Conservation (phyloP, 1,140 invertebrate genomes). For the Kradibia gibbosae region DNA sequence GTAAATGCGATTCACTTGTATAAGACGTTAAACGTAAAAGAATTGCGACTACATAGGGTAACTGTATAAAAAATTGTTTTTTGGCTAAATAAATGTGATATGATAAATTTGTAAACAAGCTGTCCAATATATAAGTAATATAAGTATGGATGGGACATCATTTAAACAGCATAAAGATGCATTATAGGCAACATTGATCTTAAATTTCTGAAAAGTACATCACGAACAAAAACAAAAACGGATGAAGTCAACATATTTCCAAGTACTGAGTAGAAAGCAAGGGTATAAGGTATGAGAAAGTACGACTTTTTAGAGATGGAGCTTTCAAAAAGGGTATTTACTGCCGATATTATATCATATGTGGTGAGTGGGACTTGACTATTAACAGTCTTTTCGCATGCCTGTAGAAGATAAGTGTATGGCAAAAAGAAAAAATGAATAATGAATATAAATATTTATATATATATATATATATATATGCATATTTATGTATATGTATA, state of each 20-base stretch:
- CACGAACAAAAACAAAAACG: constrained; percentile 6
- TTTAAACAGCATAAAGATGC: constrained; percentile 36
- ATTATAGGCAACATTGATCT: constrained; percentile 34
- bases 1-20: constrained; percentile 56
- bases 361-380: constrained; percentile 47
- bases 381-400: constrained; percentile 42
- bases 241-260: constrained; percentile 17
- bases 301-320: constrained; percentile 30
- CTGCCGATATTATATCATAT: constrained; percentile 46
- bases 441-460: constrained; percentile 24
- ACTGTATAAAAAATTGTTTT: constrained; percentile 60
- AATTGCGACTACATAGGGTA: constrained; percentile 56
- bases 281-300: not conserved
- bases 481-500: too few species aligned
- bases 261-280: not conserved
- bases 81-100: constrained; percentile 65
- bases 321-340: constrained; percentile 52
- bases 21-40: constrained; percentile 49
- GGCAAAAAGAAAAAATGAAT: constrained; percentile 20
- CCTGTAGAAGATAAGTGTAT: constrained; percentile 38
- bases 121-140: constrained; percentile 50
- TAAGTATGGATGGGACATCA: constrained; percentile 32
- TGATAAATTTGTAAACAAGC: constrained; percentile 61
- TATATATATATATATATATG: too few species aligned
- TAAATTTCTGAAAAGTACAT: constrained; percentile 23